phyloP scores from a whole-genome alignment of 2,797 vertebrate genomes.

The Rhinichthys osculus region DNA sequence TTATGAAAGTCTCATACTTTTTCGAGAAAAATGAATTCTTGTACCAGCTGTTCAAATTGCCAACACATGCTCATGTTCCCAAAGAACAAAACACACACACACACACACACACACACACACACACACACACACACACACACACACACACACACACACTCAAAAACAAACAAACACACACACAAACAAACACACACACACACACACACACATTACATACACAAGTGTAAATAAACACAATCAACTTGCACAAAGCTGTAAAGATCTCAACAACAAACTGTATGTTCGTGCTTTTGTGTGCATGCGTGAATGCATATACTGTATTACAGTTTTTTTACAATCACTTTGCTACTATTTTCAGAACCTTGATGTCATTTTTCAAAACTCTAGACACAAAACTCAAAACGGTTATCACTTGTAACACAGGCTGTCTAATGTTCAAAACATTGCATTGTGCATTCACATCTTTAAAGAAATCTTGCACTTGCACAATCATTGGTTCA shows the following conservation, averaged over 20 bases:
- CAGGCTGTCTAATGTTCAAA: too few relatives aligned
- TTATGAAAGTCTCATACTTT: neutral
- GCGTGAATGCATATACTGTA: neutral
- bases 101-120: neutral
- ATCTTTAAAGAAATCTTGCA: too few relatives aligned
- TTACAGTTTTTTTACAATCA: neutral
- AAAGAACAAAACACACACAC: neutral
- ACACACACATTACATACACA: neutral
- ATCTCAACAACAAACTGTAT: neutral
- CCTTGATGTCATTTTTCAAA: too few relatives aligned
- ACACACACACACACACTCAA: neutral
- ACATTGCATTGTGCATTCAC: too few relatives aligned
- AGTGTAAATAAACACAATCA: neutral
- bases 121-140: neutral
- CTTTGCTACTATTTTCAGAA: too few relatives aligned
- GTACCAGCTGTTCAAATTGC: conserved; percentile 35
- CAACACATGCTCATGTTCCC: conserved; percentile 40
- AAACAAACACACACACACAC: neutral
- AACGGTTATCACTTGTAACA: too few relatives aligned
- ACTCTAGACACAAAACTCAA: too few relatives aligned
- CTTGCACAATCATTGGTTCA: too few relatives aligned
- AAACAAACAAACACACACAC: neutral
- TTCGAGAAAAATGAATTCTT: neutral
- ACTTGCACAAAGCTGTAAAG: neutral
- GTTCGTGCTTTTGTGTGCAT: neutral